Base-by-base conservation (phyloP, 1,140 invertebrate species). In the Drosophila asahinai region DNA sequence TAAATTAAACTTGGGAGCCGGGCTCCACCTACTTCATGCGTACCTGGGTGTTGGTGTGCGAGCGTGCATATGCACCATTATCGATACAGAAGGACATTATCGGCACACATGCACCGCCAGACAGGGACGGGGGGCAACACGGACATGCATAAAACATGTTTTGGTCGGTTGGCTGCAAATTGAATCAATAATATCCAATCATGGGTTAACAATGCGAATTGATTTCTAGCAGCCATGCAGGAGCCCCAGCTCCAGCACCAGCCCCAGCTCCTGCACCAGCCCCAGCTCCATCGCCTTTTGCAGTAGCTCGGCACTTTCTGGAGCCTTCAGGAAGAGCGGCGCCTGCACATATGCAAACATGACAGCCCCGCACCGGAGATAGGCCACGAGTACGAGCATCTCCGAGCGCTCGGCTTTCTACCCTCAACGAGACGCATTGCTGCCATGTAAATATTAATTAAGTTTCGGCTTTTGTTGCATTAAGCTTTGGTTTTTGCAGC, bases 141-240 rank as follows among this genome's bases (percentile, higher is more conserved):
- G 66, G 52, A 67, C 71, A 89, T 89, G 86, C 86, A 89, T 89
- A 89, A 90, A 90, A 89, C 84, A 89, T 89, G 87, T 79, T 74
- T 87, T 77, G 81, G 74, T 80, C 76, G 68, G 77, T 79, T 90
- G 84, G 81, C 84, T 82, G 87, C 81, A 91, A 91, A 91, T 91
- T 91, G 87, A 91, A 91, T 91, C 87, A 91, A 91, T 91, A 91
- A 91, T 91, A 91, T 91, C 87, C 87, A 91, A 91, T 91, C 83
- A 91, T 84, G 87, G 83, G 83, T 91, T 91, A 91, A 91, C 87
- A 91, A 91, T 91, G 83, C 81, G 89, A 91, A 91, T 91, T 91
- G 87, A 91, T 91, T 91, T 91, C 83, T 79, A 90, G 77, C 72
- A 89, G 52, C 68, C 84, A 84, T 81, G 81, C 84, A 87, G 75